Conservation (phyloP, 2,797 vertebrate genomes). For the Galago senegalensis region DNA sequence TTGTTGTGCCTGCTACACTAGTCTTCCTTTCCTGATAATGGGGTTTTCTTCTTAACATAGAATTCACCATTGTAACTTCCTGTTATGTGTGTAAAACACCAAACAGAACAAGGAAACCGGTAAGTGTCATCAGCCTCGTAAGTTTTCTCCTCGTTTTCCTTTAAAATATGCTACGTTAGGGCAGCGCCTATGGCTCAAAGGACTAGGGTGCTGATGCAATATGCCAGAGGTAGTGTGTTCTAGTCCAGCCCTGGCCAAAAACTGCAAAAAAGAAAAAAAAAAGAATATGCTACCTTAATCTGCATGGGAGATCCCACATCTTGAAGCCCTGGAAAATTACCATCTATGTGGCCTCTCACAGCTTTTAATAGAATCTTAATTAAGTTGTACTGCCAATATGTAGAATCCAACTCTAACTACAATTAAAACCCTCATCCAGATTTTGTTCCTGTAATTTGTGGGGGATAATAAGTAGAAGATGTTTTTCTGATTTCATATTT, state of each 20-base stretch:
- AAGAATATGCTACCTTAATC: neutral
- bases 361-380: slow-evolving; percentile 44
- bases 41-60: neutral
- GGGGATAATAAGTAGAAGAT: neutral
- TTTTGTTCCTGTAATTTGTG: slow-evolving; percentile 50
- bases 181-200: too few species aligned
- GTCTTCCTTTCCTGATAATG: neutral
- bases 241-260: too few species aligned
- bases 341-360: neutral
- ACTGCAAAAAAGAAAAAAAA: too few species aligned
- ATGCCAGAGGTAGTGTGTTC: too few species aligned
- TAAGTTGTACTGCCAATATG: slow-evolving; percentile 7
- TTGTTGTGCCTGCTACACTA: neutral
- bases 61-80: neutral
- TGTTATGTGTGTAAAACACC: neutral
- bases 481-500: neutral
- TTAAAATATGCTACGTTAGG: neutral
- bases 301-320: neutral
- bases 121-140: neutral
- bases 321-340: neutral
- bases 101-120: neutral
- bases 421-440: neutral
- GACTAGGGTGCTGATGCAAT: too few species aligned
- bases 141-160: neutral
- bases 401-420: neutral